Evolutionary conservation across 1,140 invertebrate species (phyloP).

Genomic region (Ips nitidus): DNA sequence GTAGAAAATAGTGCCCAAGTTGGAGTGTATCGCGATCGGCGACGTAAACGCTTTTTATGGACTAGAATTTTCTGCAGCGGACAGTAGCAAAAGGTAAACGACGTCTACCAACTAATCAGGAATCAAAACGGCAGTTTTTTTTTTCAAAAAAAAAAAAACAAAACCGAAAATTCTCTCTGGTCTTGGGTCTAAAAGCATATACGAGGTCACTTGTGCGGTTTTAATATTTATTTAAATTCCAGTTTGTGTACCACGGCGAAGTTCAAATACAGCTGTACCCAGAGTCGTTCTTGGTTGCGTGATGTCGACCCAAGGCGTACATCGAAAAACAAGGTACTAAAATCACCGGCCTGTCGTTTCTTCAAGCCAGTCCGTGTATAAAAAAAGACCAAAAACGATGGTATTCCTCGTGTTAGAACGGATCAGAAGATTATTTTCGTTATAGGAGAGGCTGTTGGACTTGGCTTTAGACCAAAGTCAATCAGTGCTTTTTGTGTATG

Average conservation of each 20-base stretch:
- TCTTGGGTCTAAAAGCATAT: conserved; percentile 23
- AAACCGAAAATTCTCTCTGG: conserved; percentile 3
- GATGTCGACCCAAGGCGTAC: conserved; percentile 27
- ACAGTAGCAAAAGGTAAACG: no score
- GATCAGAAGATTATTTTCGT: not conserved
- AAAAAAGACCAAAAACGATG: conserved; percentile 24
- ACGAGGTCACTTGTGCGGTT: conserved; percentile 27
- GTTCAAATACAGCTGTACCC: conserved; percentile 31
- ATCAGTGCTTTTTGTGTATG: no score
- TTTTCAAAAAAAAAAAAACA: not conserved
- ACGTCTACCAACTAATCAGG: no score
- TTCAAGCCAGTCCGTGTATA: conserved; percentile 20
- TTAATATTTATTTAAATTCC: conserved; percentile 33
- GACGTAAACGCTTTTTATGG: no score
- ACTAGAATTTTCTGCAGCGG: no score
- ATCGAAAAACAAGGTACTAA: conserved; percentile 31
- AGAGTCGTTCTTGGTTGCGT: conserved; percentile 25
- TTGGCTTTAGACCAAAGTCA: no score
- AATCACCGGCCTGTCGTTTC: conserved; percentile 30
- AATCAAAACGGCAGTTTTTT: no score
- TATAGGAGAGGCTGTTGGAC: no score
- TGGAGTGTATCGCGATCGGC: not conserved
- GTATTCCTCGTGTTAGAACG: conserved; percentile 18
- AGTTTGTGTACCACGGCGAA: conserved; percentile 28
- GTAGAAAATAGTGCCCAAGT: not conserved